Evolutionary conservation across 2,797 vertebrate genomes (phyloP).

Genomic region (Natrix natrix): DNA sequence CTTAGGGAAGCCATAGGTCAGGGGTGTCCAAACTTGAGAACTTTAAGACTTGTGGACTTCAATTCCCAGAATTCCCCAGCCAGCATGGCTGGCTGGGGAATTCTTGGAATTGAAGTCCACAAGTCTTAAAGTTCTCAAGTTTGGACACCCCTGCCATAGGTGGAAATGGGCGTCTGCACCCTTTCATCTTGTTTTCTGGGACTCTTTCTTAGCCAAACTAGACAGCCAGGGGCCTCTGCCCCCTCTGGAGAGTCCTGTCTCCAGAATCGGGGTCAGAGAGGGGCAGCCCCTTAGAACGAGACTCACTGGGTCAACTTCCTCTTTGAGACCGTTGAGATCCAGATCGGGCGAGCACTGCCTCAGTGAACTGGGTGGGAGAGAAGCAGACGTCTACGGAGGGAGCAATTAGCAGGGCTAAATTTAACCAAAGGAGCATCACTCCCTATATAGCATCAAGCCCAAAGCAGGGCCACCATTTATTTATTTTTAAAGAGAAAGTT

Average conservation of each 20-base stretch:
- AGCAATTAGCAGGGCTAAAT: not conserved
- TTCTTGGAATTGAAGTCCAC: no score
- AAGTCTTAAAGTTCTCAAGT: no score
- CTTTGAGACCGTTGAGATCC: not conserved
- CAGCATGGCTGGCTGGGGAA: no score
- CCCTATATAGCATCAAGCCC: not conserved
- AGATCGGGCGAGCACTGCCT: not conserved
- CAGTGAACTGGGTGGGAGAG: not conserved
- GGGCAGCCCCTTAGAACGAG: not conserved
- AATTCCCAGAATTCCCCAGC: no score
- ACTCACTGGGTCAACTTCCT: not conserved
- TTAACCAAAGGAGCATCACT: not conserved
- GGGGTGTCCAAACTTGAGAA: no score
- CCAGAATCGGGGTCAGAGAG: no score
- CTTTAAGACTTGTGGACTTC: no score
- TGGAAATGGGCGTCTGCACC: no score
- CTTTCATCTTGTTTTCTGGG: not conserved
- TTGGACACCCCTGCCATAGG: no score
- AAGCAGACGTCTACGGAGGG: not conserved
- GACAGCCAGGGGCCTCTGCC: rapidly evolving
- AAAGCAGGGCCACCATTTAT: not conserved
- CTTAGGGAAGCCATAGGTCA: no score
- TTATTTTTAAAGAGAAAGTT: not conserved
- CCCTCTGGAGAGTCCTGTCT: not conserved
- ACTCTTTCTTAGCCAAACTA: not conserved